phyloP scores from a whole-genome alignment of 2,113 vertebrate genomes.

The Microtus montanus region DNA sequence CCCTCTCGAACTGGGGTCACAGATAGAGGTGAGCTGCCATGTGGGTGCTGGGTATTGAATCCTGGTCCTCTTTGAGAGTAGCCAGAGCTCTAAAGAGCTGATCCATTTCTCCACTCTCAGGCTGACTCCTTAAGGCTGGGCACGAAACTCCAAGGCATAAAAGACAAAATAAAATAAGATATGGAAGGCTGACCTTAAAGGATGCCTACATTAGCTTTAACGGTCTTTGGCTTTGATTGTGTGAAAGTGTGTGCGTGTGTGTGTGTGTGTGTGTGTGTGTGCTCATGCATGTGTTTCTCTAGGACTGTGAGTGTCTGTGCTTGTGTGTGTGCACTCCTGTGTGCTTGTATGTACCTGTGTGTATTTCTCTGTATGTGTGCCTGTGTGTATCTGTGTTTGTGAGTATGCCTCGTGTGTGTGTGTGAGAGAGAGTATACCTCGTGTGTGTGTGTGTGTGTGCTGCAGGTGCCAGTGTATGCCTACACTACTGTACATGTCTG shows the following conservation, averaged over 20 bases:
- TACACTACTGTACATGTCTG: fast-evolving
- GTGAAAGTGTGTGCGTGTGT: too few species aligned
- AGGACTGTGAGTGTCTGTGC: neutral
- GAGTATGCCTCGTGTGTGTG: too few species aligned
- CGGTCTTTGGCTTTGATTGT: neutral
- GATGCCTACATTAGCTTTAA: fast-evolving
- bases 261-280: too few species aligned
- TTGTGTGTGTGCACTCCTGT: neutral
- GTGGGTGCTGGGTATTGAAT: neutral
- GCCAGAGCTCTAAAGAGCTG: neutral
- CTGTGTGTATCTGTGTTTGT: neutral
- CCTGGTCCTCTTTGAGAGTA: neutral
- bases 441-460: too few species aligned
- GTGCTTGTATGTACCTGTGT: neutral
- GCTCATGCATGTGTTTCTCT: neutral
- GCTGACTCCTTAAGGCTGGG: neutral
- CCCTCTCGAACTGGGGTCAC: too few species aligned
- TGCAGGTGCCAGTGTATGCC: neutral
- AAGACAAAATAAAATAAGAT: fast-evolving
- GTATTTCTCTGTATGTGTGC: too few species aligned
- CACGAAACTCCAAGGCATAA: neutral
- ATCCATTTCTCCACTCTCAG: neutral
- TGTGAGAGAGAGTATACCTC: too few species aligned
- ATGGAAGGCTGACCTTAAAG: neutral
- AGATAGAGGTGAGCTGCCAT: neutral